phyloP scores from a whole-genome alignment of 2,888 invertebrate genomes.

The Hedya salicella region DNA sequence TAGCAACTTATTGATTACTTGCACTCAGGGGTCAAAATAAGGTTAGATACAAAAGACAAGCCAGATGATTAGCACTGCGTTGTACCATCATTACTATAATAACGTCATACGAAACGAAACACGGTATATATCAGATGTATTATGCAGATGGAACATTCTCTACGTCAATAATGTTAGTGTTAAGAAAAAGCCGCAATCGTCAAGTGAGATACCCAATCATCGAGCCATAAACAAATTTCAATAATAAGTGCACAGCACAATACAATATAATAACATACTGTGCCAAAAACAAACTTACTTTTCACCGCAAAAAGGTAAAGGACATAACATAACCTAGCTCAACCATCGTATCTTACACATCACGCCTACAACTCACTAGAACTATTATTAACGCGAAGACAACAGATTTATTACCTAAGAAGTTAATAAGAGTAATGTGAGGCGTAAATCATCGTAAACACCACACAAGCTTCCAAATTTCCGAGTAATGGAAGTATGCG shows the following conservation, averaged over 20 bases:
- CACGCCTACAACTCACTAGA: conserved; percentile 24
- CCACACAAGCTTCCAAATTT: conserved; percentile 27
- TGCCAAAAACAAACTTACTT: conserved; percentile 60
- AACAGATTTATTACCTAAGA: conserved; percentile 24
- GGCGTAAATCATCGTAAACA: conserved; percentile 38
- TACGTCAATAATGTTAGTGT: conserved; percentile 22
- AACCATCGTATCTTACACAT: conserved; percentile 56
- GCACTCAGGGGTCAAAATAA: conserved; percentile 19
- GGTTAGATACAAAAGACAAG: conserved; percentile 5
- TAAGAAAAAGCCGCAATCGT: background rate
- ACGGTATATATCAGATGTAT: conserved; percentile 8
- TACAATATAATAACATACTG: conserved; percentile 40
- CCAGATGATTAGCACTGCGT: conserved; percentile 16
- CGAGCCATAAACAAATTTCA: background rate
- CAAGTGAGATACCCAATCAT: background rate
- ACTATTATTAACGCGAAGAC: background rate
- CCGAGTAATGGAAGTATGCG: conserved; percentile 21
- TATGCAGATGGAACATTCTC: conserved; percentile 16
- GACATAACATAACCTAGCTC: conserved; percentile 74
- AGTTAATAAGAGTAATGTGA: conserved; percentile 14
- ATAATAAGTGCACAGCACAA: conserved; percentile 19
- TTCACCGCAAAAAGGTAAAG: conserved; percentile 65
- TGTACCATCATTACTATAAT: conserved; percentile 10
- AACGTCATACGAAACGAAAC: conserved; percentile 4
- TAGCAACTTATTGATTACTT: conserved; percentile 33